Conservation (phyloP, 2,113 vertebrate species). For the Cacatua alba region DNA sequence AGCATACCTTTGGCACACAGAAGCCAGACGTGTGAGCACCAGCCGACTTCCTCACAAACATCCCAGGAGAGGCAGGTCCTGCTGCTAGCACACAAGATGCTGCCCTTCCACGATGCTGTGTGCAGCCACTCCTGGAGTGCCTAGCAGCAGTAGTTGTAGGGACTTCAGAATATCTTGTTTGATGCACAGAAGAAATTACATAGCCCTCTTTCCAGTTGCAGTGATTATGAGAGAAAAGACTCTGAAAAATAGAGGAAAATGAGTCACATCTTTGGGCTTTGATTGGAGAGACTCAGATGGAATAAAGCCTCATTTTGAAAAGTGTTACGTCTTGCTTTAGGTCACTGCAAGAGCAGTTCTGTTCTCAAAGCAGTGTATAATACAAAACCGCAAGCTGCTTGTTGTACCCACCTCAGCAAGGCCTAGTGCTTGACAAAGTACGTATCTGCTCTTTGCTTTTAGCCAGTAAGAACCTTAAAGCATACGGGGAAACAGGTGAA, state of each 20-base stretch:
- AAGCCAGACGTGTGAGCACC: background rate
- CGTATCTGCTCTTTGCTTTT: background rate
- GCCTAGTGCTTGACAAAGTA: background rate
- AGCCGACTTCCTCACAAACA: background rate
- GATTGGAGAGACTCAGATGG: background rate
- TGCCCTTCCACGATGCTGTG: accelerated
- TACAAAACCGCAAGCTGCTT: background rate
- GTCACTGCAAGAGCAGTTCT: background rate
- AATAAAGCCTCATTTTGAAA: background rate
- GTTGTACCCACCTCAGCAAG: background rate
- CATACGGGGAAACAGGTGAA: background rate
- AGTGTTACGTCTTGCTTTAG: background rate
- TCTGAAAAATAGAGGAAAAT: slow-evolving; percentile 5
- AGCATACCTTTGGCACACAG: background rate
- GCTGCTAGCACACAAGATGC: background rate
- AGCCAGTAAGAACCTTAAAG: background rate
- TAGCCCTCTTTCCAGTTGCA: background rate
- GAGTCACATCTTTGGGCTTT: background rate
- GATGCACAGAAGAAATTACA: background rate
- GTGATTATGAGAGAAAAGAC: slow-evolving; percentile 20
- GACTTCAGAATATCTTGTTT: background rate
- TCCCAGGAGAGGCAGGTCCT: background rate
- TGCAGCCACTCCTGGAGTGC: background rate
- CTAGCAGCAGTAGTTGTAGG: background rate
- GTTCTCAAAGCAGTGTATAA: background rate